These are phyloP conservation scores for Enteromius radiatus DNA, from an alignment of 2,797 vertebrate species.

Conservation along the genomic window DNA sequence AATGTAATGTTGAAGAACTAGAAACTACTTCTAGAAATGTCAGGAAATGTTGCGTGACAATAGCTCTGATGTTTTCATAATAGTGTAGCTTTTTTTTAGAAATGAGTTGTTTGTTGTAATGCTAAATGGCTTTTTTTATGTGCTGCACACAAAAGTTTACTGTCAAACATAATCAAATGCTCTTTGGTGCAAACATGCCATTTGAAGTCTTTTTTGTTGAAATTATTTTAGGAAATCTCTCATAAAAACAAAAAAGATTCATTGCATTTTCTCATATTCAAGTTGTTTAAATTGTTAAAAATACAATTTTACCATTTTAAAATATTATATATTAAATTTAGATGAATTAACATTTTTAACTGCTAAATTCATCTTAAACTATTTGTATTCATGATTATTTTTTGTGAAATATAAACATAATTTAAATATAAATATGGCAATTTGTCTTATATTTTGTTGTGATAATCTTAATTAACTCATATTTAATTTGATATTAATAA, in stretches of 20 bases:
- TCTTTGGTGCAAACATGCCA: neutral
- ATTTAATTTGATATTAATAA: neutral
- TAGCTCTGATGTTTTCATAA: slow-evolving; percentile 20
- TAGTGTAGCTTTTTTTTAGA: neutral
- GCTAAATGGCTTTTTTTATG: neutral
- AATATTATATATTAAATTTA: neutral
- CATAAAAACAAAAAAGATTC: neutral
- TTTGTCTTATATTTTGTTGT: neutral
- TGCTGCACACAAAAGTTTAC: neutral
- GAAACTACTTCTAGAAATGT: neutral
- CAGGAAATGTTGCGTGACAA: neutral
- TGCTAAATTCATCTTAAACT: neutral
- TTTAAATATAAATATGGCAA: neutral
- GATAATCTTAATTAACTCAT: neutral
- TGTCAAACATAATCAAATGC: neutral
- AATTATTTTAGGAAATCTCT: neutral
- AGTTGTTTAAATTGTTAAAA: neutral
- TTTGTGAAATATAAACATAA: neutral
- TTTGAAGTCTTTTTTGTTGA: neutral
- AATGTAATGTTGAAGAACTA: neutral
- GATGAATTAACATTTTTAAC: neutral
- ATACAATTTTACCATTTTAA: neutral
- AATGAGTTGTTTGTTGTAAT: neutral
- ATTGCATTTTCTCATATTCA: neutral
- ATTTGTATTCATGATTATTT: neutral